phyloP scores from a whole-genome alignment of 2,113 vertebrate species.

The Aviceda subcristata region DNA sequence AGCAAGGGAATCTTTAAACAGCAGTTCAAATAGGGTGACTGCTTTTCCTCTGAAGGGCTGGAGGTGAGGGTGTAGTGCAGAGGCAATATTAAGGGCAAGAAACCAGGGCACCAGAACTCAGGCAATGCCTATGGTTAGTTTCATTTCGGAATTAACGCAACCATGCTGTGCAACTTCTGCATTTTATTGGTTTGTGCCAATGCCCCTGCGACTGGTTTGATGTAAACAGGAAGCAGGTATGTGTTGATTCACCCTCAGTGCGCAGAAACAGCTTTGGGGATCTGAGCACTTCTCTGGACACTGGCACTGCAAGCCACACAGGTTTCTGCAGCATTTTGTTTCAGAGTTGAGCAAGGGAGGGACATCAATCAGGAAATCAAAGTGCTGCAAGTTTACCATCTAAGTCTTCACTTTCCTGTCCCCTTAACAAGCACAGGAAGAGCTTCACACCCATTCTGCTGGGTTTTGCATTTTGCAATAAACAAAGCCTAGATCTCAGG shows the following conservation, averaged over 20 bases:
- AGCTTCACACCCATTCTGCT: neutral
- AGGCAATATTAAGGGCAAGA: neutral
- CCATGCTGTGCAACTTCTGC: neutral
- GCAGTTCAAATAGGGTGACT: neutral
- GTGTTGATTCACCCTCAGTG: neutral
- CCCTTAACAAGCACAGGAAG: accelerated
- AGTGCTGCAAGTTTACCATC: neutral
- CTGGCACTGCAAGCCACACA: neutral
- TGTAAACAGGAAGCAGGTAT: neutral
- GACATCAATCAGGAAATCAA: neutral
- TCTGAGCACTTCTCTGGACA: neutral
- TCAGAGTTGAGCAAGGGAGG: neutral
- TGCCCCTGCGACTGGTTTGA: accelerated
- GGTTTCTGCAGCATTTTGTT: accelerated
- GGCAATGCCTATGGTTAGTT: accelerated
- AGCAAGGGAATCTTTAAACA: accelerated
- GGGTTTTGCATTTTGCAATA: neutral
- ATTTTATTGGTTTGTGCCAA: accelerated
- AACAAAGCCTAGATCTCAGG: neutral
- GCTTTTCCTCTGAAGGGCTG: neutral
- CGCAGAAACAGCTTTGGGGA: neutral
- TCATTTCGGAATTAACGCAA: neutral
- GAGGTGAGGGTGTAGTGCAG: neutral
- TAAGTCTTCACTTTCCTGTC: neutral
- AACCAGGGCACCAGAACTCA: neutral